These are phyloP conservation scores for Salmo trutta DNA, from an alignment of 2,797 vertebrate species.

Conservation along the genomic window DNA sequence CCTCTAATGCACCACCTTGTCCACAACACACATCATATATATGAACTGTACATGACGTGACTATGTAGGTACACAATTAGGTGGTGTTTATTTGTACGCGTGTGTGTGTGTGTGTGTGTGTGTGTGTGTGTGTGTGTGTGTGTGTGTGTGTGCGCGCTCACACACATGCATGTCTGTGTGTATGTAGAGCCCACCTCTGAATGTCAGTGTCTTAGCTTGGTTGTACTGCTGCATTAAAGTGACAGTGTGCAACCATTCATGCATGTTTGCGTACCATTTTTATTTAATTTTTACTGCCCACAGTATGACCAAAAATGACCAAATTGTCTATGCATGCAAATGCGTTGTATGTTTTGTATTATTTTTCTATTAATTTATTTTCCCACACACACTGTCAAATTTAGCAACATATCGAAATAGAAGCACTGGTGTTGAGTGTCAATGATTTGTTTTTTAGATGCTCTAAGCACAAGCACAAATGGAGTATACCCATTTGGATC, in stretches of 20 bases:
- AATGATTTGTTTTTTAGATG: constrained; percentile 27
- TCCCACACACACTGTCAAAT: constrained; percentile 56
- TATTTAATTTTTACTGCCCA: constrained; percentile 31
- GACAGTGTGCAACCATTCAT: constrained; percentile 45
- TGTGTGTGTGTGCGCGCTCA: background rate
- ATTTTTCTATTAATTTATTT: constrained; percentile 38
- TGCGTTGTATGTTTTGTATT: constrained; percentile 42
- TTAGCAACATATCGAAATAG: constrained; percentile 56
- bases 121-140: background rate
- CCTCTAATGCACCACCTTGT: constrained; percentile 12
- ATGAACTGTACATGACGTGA: constrained; percentile 37
- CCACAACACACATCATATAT: constrained; percentile 29
- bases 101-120: background rate
- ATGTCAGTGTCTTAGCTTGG: constrained; percentile 55
- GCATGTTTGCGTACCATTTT: constrained; percentile 31
- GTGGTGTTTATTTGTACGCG: constrained; percentile 24
- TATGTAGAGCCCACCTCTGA: constrained; percentile 38
- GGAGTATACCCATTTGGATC: constrained; percentile 34
- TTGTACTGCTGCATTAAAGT: constrained; percentile 54
- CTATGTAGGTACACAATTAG: constrained; percentile 26
- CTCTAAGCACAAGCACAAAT: constrained; percentile 61
- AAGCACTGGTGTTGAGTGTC: constrained; percentile 24
- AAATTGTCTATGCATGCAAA: constrained; percentile 61
- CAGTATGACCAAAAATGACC: constrained; percentile 61
- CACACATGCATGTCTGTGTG: background rate